Evolutionary conservation across 2,113 vertebrate genomes (phyloP).

Genomic region (Oriolus oriolus): DNA sequence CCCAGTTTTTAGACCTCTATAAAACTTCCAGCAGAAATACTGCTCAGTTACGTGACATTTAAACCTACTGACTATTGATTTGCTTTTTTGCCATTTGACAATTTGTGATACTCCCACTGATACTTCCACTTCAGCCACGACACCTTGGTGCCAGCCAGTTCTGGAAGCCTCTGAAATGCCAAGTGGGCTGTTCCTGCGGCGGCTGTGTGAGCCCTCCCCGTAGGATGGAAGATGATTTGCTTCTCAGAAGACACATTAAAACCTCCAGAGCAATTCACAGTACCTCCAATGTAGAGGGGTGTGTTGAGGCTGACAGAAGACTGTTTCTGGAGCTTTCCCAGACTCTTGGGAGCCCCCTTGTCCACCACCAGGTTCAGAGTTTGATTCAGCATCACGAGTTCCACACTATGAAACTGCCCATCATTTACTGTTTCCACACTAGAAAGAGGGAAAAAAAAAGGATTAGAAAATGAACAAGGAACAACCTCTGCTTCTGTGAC

Average conservation of each 20-base stretch:
- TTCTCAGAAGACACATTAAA: not conserved
- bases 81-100: not conserved
- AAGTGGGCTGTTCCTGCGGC: rapidly evolving
- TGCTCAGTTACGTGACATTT: not conserved
- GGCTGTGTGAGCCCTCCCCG: not conserved
- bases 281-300: slow-evolving; percentile 95
- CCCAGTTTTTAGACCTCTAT: not conserved
- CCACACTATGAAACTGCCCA: slow-evolving; percentile 91
- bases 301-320: slow-evolving; percentile 85
- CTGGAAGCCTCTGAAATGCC: not conserved
- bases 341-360: slow-evolving; percentile 89
- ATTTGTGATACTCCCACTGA: not conserved
- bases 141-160: not conserved
- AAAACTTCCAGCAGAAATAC: not conserved
- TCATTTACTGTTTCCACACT: slow-evolving; percentile 97
- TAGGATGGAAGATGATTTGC: not conserved
- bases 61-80: not conserved
- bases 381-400: slow-evolving; percentile 92
- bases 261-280: not conserved
- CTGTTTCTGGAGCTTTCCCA: slow-evolving; percentile 91
- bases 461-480: not conserved
- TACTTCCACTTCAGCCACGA: not conserved
- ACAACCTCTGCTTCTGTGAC: not conserved
- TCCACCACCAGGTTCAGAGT: slow-evolving; percentile 94
- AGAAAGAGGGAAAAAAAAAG: not conserved